These are phyloP conservation scores for Himalopsyche anomala DNA, from an alignment of 2,888 invertebrate genomes.

Conservation along the genomic window DNA sequence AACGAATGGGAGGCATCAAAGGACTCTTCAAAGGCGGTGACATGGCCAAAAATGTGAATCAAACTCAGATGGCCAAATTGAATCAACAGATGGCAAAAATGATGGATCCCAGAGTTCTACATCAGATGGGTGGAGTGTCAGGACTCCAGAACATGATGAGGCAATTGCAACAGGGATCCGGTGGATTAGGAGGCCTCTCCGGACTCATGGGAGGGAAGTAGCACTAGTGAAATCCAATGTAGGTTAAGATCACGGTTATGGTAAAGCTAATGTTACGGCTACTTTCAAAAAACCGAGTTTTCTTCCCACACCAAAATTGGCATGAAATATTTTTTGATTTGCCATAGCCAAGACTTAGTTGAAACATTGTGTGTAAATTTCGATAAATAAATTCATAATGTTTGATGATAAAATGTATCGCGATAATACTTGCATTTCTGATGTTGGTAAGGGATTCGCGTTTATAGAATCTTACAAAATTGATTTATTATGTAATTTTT, in stretches of 20 bases:
- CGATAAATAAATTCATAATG: conserved; percentile 4
- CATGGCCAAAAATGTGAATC: conserved; percentile 99
- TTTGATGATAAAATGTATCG: neutral
- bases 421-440: neutral
- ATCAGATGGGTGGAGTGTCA: conserved; percentile 97
- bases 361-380: conserved; percentile 37
- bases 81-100: conserved; percentile 99
- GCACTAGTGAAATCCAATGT: conserved; percentile 47
- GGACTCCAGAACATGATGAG: conserved; percentile 99
- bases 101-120: conserved; percentile 99
- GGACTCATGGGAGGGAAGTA: conserved; percentile 80
- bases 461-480: conserved; percentile 32
- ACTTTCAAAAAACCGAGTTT: neutral
- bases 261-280: conserved; percentile 43
- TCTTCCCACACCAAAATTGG: conserved; percentile 19
- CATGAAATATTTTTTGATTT: conserved; percentile 24
- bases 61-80: conserved; percentile 98
- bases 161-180: conserved; percentile 85
- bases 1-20: conserved; percentile 99
- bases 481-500: conserved; percentile 42
- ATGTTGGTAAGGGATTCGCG: conserved; percentile 12
- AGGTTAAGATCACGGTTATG: conserved; percentile 48
- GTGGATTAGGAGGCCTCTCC: conserved; percentile 74
- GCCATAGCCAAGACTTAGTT: conserved; percentile 37
- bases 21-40: conserved; percentile 99